phyloP scores from a whole-genome alignment of 2,888 invertebrate genomes.

The Uloborus plumipes region DNA sequence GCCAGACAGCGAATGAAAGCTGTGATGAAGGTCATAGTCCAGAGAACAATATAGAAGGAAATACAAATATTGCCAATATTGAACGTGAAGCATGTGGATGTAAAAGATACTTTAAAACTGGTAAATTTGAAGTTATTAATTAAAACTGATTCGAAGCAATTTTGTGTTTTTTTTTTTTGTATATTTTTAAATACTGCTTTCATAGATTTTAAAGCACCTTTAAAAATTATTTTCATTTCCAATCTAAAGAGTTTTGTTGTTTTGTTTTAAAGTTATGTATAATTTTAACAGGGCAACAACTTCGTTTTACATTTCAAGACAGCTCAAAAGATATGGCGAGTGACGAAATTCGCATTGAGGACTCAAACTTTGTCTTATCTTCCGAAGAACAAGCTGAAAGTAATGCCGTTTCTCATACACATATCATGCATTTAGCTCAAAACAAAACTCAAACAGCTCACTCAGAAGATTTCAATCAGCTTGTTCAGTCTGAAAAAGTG shows the following conservation, averaged over 20 bases:
- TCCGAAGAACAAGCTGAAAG: slow-evolving; percentile 75
- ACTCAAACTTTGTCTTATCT: slow-evolving; percentile 79
- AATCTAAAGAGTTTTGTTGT: too few relatives aligned
- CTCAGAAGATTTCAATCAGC: too few relatives aligned
- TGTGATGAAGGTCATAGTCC: slow-evolving; percentile 1
- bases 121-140: slow-evolving; percentile 8
- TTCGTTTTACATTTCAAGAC: slow-evolving; percentile 33
- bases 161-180: neutral
- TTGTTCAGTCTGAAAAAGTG: too few relatives aligned
- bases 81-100: slow-evolving; percentile 31
- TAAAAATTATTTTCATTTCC: too few relatives aligned
- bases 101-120: slow-evolving; percentile 25
- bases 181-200: neutral
- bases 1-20: neutral
- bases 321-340: slow-evolving; percentile 68
- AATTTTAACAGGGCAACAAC: slow-evolving; percentile 29
- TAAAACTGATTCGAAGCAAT: too few relatives aligned
- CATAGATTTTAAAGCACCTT: too few relatives aligned
- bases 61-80: too few relatives aligned
- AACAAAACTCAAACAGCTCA: too few relatives aligned
- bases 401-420: slow-evolving; percentile 1
- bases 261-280: too few relatives aligned
- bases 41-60: too few relatives aligned
- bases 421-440: neutral
- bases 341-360: slow-evolving; percentile 88